Evolutionary conservation across 2,113 vertebrate genomes (phyloP).

Genomic region (Saimiri boliviensis): DNA sequence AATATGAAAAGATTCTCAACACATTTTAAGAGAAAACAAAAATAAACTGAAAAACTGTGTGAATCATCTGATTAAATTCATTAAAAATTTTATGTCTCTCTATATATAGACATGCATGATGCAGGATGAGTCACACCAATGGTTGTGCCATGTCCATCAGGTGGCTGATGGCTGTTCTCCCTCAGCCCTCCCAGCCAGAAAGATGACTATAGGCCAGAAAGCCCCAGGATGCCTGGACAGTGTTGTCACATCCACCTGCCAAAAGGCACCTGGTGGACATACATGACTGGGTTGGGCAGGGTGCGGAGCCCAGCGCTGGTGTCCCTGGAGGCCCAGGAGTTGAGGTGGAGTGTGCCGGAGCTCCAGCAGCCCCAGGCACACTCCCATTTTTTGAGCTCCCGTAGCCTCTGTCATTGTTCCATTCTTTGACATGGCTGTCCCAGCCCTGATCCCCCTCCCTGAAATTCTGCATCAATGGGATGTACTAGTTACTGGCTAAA

Average conservation of each 20-base stretch:
- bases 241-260: background rate
- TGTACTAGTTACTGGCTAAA: background rate
- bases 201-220: background rate
- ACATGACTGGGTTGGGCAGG: too few relatives aligned
- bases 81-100: background rate
- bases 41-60: background rate
- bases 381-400: background rate
- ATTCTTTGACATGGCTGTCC: background rate
- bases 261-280: rapidly evolving
- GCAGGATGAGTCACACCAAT: background rate
- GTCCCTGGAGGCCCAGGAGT: background rate
- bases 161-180: background rate
- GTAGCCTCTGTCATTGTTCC: background rate
- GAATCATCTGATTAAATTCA: background rate
- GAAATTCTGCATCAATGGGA: background rate
- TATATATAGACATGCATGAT: too few relatives aligned
- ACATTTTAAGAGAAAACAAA: background rate
- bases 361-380: background rate
- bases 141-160: background rate
- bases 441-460: background rate
- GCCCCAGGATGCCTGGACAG: background rate
- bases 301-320: background rate
- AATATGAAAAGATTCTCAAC: background rate
- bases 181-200: background rate
- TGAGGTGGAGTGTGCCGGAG: too few relatives aligned